Conservation (phyloP, 2,113 vertebrate species). For the Hyperoodon ampullatus region DNA sequence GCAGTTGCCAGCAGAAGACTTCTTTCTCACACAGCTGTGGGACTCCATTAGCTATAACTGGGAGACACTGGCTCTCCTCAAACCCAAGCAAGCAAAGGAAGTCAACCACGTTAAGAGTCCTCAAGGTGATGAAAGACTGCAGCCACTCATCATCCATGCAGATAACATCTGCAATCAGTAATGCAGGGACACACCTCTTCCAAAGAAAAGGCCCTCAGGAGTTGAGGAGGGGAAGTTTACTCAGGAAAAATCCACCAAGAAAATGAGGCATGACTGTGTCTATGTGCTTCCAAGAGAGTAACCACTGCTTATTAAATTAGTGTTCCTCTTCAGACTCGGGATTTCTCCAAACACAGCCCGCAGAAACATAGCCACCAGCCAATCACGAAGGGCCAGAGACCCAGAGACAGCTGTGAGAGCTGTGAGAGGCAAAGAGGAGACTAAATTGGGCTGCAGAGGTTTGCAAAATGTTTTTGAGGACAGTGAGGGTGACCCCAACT, state of each 20-base stretch:
- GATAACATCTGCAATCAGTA: constrained; percentile 3
- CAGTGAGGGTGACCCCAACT: background rate
- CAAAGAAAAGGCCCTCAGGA: constrained; percentile 65
- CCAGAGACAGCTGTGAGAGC: background rate
- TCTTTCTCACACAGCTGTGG: background rate
- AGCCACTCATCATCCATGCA: background rate
- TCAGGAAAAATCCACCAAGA: constrained; percentile 73
- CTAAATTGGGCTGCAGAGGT: background rate
- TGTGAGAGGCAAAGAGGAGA: background rate
- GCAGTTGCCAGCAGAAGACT: background rate
- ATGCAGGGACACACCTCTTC: background rate
- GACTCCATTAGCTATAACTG: background rate
- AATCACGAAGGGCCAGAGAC: constrained; percentile 17
- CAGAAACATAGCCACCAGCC: constrained; percentile 54
- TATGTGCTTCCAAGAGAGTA: constrained; percentile 70
- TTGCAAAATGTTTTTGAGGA: background rate
- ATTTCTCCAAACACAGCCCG: constrained; percentile 69
- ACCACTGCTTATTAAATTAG: constrained; percentile 78
- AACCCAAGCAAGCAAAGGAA: constrained; percentile 6
- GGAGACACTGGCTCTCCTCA: background rate
- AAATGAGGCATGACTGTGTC: constrained; percentile 57
- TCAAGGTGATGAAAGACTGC: constrained; percentile 39
- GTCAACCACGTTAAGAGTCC: background rate
- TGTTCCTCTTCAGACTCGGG: constrained; percentile 68
- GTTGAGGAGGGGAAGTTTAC: constrained; percentile 68